Percentiles rank a stretch among this genome's conserved stretches.
Evolutionary conservation across 2,113 vertebrate genomes (phyloP).

Genomic region (Oophaga pumilio): DNA sequence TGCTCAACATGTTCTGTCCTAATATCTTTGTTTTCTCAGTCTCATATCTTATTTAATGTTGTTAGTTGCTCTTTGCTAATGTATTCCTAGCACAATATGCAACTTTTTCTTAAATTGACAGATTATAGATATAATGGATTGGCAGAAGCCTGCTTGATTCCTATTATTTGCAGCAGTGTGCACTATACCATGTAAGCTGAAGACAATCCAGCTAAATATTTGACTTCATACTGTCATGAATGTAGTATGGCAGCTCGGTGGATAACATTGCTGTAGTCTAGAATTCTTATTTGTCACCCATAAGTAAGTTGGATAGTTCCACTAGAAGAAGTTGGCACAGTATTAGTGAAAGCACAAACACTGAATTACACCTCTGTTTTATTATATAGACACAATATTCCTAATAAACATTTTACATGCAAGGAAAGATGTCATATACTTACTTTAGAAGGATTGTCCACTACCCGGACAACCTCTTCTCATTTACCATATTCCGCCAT

Average conservation of each 20-base stretch:
- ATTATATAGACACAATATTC: neutral
- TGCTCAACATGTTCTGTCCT: constrained; percentile 3
- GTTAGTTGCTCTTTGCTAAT: constrained; percentile 9
- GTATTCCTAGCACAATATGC: constrained; percentile 20
- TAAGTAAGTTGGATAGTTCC: constrained; percentile 20
- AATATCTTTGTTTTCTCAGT: constrained; percentile 13
- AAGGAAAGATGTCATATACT: neutral
- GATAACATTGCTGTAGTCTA: neutral
- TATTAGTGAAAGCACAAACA: neutral
- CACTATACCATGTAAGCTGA: neutral
- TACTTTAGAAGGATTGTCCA: neutral
- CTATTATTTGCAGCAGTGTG: neutral
- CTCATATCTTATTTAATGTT: constrained; percentile 23
- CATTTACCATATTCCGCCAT: no score
- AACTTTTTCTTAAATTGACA: constrained; percentile 12
- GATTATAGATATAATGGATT: constrained; percentile 1
- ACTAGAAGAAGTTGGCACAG: neutral
- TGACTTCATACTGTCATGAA: constrained; percentile 8
- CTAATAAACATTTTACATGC: neutral
- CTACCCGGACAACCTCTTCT: no score
- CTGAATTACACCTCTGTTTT: neutral
- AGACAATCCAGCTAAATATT: neutral
- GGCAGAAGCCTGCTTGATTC: neutral
- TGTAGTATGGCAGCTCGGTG: neutral
- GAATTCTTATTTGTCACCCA: neutral